Percentiles rank a stretch among this genome's conserved stretches.
These are phyloP conservation scores for Cromileptes altivelis DNA, from an alignment of 2,113 vertebrate genomes.

Conservation along the genomic window DNA sequence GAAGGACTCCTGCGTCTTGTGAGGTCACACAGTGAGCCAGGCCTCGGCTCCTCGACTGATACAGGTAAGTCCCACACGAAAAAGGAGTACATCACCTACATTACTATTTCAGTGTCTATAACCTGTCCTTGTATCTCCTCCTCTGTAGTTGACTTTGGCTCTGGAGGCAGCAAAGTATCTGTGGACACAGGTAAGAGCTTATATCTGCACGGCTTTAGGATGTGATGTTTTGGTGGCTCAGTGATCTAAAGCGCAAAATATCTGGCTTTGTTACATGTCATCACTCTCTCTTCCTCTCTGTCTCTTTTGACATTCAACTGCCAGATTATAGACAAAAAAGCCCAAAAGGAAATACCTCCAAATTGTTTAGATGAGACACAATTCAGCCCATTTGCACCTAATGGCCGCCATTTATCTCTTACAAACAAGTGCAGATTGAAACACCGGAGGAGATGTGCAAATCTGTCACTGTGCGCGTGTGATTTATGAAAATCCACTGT, in stretches of 20 bases:
- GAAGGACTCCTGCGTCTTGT: constrained; percentile 75
- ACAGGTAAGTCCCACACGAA: constrained; percentile 79
- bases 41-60: constrained; percentile 80
- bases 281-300: background rate
- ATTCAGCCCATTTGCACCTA: constrained; percentile 17
- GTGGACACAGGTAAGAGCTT: constrained; percentile 88
- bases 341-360: constrained; percentile 10
- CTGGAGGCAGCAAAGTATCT: constrained; percentile 89
- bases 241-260: background rate
- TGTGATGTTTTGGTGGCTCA: background rate
- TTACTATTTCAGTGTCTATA: background rate
- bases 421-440: background rate
- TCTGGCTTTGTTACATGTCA: background rate
- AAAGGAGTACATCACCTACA: background rate
- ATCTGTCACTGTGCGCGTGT: background rate
- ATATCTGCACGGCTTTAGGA: background rate
- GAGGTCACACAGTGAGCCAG: constrained; percentile 94
- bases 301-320: background rate
- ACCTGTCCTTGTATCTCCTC: constrained; percentile 23
- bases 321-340: background rate
- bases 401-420: constrained; percentile 25
- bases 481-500: constrained; percentile 20
- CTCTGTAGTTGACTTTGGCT: constrained; percentile 88
- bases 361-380: constrained; percentile 6
- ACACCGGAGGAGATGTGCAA: background rate